Percentiles rank a stretch among this genome's conserved stretches.
Evolutionary conservation across 2,888 invertebrate genomes (phyloP).

Genomic region (Epinotia demarniana): DNA sequence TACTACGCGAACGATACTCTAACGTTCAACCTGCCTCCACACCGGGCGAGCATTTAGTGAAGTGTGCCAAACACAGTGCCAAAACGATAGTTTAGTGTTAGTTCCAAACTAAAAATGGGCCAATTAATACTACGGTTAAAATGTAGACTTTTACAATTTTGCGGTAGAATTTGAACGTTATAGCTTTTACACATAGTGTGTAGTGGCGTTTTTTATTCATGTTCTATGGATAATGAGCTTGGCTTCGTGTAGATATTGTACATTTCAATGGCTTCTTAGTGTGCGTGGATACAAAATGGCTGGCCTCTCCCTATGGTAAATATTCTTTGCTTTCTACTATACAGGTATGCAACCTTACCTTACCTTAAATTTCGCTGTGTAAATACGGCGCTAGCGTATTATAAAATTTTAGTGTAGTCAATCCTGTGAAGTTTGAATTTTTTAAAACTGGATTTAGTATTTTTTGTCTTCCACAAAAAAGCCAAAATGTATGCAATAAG

Average conservation of each 20-base stretch:
- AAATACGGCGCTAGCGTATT: background rate
- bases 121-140: slow-evolving; percentile 65
- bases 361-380: background rate
- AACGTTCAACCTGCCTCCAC: slow-evolving; percentile 77
- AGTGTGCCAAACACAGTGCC: slow-evolving; percentile 46
- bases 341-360: background rate
- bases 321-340: background rate
- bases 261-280: slow-evolving; percentile 57
- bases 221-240: slow-evolving; percentile 64
- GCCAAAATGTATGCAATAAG: background rate
- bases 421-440: background rate
- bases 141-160: slow-evolving; percentile 68
- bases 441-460: background rate
- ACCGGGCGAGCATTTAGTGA: slow-evolving; percentile 79
- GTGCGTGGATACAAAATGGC: slow-evolving; percentile 38
- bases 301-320: slow-evolving; percentile 25
- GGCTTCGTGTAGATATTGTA: slow-evolving; percentile 76
- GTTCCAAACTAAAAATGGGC: slow-evolving; percentile 64
- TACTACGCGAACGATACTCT: slow-evolving; percentile 79
- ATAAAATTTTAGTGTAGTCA: no score
- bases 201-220: slow-evolving; percentile 64
- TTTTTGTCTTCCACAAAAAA: slow-evolving; percentile 1
- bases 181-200: slow-evolving; percentile 76
- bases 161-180: slow-evolving; percentile 65
- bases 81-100: slow-evolving; percentile 56